Percentiles rank a stretch among this genome's conserved stretches.
Conservation (phyloP, 2,113 vertebrate genomes). For the Gambusia affinis region DNA sequence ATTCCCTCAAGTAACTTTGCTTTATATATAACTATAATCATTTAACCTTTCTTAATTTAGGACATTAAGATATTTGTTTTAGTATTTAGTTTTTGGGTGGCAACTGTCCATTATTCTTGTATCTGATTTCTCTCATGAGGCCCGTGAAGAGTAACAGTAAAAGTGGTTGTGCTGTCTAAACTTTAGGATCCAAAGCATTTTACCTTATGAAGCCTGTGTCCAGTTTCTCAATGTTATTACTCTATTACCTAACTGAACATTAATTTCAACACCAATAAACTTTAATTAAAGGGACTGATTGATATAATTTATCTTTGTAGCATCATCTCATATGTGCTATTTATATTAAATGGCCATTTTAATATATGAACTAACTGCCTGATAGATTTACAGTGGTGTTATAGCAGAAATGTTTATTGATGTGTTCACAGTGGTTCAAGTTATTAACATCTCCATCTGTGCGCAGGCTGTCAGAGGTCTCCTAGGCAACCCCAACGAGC, state of each 20-base stretch:
- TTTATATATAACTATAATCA: no score
- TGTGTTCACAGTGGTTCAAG: constrained; percentile 1
- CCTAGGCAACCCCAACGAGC: constrained; percentile 94
- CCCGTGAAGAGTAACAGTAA: constrained; percentile 4
- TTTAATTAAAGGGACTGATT: constrained; percentile 14
- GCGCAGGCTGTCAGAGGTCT: constrained; percentile 93
- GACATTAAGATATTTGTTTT: no score
- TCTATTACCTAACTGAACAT: constrained; percentile 10
- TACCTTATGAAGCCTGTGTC: constrained; percentile 8
- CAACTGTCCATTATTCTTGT: neutral
- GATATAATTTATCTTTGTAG: constrained; percentile 9
- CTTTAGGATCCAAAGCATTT: constrained; percentile 6
- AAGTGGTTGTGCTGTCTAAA: constrained; percentile 3
- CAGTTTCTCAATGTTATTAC: neutral
- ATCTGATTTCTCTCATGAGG: constrained; percentile 2
- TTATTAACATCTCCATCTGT: constrained; percentile 23
- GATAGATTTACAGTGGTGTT: constrained; percentile 10
- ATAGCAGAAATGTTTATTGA: constrained; percentile 4
- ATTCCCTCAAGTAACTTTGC: no score
- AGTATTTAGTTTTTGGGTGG: no score
- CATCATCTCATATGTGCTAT: constrained; percentile 13
- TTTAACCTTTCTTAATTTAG: no score
- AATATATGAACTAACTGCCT: constrained; percentile 12
- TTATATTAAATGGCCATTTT: constrained; percentile 30
- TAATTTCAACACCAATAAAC: neutral